These are phyloP conservation scores for Caenorhabditis japonica DNA, from an alignment of 2,888 invertebrate species.

Conservation along the genomic window DNA sequence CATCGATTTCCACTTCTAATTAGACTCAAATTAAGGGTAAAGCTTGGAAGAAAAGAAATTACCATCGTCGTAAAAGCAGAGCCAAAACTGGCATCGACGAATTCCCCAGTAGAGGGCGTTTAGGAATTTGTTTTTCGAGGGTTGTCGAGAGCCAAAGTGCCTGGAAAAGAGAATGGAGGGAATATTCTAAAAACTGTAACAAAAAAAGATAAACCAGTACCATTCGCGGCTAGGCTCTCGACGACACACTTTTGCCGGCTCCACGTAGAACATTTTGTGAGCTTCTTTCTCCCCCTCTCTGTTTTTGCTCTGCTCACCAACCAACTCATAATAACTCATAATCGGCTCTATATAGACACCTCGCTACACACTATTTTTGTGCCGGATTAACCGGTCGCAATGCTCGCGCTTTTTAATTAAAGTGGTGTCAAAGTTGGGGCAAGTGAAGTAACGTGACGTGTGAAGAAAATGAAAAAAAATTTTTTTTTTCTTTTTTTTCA, in stretches of 20 bases:
- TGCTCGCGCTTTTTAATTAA: constrained; percentile 16
- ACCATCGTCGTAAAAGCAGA: constrained; percentile 73
- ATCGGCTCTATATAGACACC: no score
- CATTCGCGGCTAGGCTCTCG: no score
- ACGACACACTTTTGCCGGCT: neutral
- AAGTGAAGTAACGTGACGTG: no score
- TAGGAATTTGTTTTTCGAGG: constrained; percentile 62
- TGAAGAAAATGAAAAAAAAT: no score
- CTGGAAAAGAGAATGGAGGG: constrained; percentile 52
- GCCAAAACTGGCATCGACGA: constrained; percentile 68
- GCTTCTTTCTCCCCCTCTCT: neutral
- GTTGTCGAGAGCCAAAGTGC: constrained; percentile 64
- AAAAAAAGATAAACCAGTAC: no score
- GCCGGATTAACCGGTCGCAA: no score
- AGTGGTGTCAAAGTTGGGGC: neutral
- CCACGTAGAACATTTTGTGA: constrained; percentile 26
- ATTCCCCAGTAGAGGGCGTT: constrained; percentile 67
- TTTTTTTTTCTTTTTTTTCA: no score
- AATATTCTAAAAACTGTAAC: no score
- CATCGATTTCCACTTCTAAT: constrained; percentile 70
- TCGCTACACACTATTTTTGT: no score
- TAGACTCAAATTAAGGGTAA: no score
- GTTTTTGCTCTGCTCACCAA: neutral
- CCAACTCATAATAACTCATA: no score
- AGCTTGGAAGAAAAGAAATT: no score